phyloP scores from a whole-genome alignment of 2,113 vertebrate species.

The Hemiprocne comata region DNA sequence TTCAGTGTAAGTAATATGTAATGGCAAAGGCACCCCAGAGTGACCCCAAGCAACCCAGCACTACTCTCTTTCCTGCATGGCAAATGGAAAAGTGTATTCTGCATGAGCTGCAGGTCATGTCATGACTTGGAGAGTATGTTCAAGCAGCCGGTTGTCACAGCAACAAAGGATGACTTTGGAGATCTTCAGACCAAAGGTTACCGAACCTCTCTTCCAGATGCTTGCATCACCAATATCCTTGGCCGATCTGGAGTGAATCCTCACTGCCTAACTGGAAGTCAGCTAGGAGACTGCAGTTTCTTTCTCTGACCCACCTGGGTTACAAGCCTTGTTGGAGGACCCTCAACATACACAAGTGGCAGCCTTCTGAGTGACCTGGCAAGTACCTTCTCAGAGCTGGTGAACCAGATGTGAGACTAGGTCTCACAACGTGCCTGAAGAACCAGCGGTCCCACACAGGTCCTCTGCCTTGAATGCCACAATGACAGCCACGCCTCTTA shows the following conservation, averaged over 20 bases:
- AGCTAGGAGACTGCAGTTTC: background rate
- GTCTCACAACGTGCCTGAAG: background rate
- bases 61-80: background rate
- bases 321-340: background rate
- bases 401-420: background rate
- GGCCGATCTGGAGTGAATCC: background rate
- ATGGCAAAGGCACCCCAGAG: background rate
- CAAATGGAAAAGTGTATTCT: background rate
- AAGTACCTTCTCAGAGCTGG: background rate
- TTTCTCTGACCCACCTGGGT: background rate
- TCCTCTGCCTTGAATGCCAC: background rate
- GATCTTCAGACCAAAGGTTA: background rate
- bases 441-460: background rate
- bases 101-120: fast-evolving
- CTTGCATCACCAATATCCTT: background rate
- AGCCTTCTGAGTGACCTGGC: background rate
- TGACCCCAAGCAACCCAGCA: background rate
- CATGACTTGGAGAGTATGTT: background rate
- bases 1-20: fast-evolving
- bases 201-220: background rate
- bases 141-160: background rate
- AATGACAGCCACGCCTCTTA: background rate
- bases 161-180: background rate
- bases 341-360: background rate
- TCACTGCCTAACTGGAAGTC: background rate